These are phyloP conservation scores for Molossus molossus DNA, from an alignment of 2,797 vertebrate genomes.

Conservation along the genomic window DNA sequence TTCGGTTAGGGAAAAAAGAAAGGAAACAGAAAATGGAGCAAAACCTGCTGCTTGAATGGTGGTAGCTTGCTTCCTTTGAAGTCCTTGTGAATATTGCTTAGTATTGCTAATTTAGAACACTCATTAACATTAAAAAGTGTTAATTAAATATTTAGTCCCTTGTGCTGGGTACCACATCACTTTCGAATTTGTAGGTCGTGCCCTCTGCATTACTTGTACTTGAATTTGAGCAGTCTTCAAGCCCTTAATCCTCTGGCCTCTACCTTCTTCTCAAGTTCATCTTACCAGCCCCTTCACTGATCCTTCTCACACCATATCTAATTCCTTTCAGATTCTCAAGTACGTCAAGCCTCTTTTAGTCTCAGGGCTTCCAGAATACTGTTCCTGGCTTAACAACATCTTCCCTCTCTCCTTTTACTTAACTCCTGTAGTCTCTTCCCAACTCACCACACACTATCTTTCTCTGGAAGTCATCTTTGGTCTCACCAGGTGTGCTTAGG, in stretches of 20 bases:
- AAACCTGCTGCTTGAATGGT: constrained; percentile 42
- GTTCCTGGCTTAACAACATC: neutral
- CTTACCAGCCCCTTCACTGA: neutral
- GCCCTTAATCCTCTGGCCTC: constrained; percentile 24
- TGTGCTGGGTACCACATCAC: constrained; percentile 7
- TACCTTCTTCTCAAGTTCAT: neutral
- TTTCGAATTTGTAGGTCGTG: constrained; percentile 64
- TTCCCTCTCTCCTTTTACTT: neutral
- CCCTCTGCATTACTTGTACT: neutral
- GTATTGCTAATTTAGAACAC: constrained; percentile 55
- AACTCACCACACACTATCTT: neutral
- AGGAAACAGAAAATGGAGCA: neutral
- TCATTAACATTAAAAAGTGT: constrained; percentile 75
- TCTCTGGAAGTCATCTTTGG: neutral
- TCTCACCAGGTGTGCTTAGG: neutral
- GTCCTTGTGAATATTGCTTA: constrained; percentile 62
- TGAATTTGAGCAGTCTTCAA: constrained; percentile 25
- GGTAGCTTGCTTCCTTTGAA: constrained; percentile 72
- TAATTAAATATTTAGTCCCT: constrained; percentile 69
- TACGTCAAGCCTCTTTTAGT: neutral
- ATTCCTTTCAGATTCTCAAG: constrained; percentile 1
- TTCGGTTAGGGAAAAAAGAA: constrained; percentile 47
- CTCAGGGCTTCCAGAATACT: neutral
- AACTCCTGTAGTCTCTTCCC: neutral
- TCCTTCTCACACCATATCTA: neutral